Base-by-base conservation (phyloP, 2,797 vertebrate species). In the Coilia nasus region DNA sequence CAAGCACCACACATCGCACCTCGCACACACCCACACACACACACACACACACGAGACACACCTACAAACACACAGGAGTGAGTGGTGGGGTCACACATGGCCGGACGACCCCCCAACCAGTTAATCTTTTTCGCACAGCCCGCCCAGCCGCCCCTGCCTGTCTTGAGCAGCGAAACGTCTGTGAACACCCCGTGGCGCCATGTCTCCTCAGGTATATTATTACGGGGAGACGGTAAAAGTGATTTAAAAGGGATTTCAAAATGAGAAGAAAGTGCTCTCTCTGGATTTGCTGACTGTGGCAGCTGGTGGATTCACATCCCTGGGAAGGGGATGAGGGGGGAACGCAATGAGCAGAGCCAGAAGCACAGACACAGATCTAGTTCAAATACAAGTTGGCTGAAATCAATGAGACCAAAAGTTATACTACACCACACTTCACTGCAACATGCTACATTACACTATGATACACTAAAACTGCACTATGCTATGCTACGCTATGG, bases 231-330 rank as follows among this genome's bases (percentile, higher is more conserved):
- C 64, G 15, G 71, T 41, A 78, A 44, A 78, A 19, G 71, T 44
- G 71, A 75, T 41, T 41, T 75, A 41, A 31, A 41, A 41, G 67
- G 71, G 31, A 78, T 41, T 71, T 71, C 64, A 31, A 44, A 78
- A 78, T 9, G 31, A 78, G 31, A 21, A 2, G 71, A 35, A 44
- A 44, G 35, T 10, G 17, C 35, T 35, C 35, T 44, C 71, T 78
- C 71, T 78, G 71, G 71, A 41, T 21, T 10, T 9, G 71, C 31
- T 17, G 17, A 35, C 71, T 44, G 71, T 19, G 71, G 71, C 71
- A 78, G 71, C 71, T 78, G 71, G 31, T 78, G 71, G 17, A 44
- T 19, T 21, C 17, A 7, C 71, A 19, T 78, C 31, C 71, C 35
- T 44, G 31, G 31, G 50, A 7, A 14, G 50, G 50, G 7, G 50